Evolutionary conservation across 2,888 invertebrate species (phyloP), one percentile per base, ranked within the genome.

Genomic region (Crocallis elinguaria): DNA sequence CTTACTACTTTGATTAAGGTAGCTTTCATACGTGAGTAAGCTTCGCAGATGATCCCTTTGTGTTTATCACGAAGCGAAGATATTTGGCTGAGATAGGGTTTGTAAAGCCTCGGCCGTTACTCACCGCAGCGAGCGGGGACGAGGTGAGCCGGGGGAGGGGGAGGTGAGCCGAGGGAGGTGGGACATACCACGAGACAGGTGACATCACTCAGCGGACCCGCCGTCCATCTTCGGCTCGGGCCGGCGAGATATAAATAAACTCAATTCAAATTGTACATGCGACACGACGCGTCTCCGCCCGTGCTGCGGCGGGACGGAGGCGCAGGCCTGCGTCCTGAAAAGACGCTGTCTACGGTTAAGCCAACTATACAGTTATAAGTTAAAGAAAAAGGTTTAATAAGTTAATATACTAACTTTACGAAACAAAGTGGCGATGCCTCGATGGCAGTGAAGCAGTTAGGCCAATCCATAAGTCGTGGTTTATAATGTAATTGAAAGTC

Each of bases 81-180:
- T 19, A 19, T 30, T 48, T 23, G 45, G 25, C 6, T 43, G 43
- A 35, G 33, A 53, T 29, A 41, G 49, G 45, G 21, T 27, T 35
- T 33, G 19, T 13, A 42, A 38, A 21, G 37, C 29, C 23, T 38
- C 32, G 16, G 25, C 9, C 23, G 38, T 38, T 30, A 21, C 38
- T 46, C 46, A 38, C 16, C 13, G 30, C 30, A 7, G 5, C 8
- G 16, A 8, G 21, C 2, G 11, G 21, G 29, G 21, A n/a, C 1
- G n/a, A 14, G 14, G 32, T n/a, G 11, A 35, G n/a, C 2, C 8
- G 36, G 21, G 17, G 8, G 25, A 11, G 19, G 12, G 19, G 1
- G 7, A 21, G 14, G 32, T n/a, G 11, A 35, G n/a, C 2, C 8
- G 36, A 12, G 17, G 8, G 25, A 11, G 19, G 12, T 11, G 1